Conservation (phyloP, 30 jellyfish, hydroid and myxozoan species). For the Cassiopea xamachana region DNA sequence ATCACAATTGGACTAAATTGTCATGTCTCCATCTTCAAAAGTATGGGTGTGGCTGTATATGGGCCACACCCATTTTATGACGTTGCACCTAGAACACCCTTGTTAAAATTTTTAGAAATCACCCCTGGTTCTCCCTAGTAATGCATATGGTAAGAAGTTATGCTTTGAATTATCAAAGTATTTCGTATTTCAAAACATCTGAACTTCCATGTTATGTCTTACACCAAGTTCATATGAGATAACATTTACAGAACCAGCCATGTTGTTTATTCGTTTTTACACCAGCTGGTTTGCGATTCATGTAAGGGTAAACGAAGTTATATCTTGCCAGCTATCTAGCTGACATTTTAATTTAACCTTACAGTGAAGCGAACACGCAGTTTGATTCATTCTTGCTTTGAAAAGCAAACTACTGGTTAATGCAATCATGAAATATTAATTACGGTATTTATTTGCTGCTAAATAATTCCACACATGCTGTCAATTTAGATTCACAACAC, state of each 20-base stretch:
- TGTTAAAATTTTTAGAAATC: too few relatives aligned
- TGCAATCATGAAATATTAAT: constrained; percentile 46
- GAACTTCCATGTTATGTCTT: too few relatives aligned
- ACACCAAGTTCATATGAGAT: not conserved
- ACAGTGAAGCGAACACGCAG: not conserved
- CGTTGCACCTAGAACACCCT: too few relatives aligned
- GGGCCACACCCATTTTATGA: too few relatives aligned
- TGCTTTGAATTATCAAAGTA: too few relatives aligned
- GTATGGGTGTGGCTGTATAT: too few relatives aligned
- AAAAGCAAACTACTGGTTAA: constrained; percentile 43
- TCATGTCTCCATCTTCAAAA: too few relatives aligned
- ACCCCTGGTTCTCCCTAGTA: too few relatives aligned
- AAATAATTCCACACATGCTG: not conserved
- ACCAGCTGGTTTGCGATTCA: not conserved
- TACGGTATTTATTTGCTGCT: not conserved
- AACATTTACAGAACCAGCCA: not conserved
- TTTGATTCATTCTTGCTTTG: not conserved
- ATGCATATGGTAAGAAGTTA: too few relatives aligned
- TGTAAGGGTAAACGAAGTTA: not conserved
- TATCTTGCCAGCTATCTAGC: not conserved
- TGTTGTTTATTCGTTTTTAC: not conserved
- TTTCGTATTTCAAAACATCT: too few relatives aligned
- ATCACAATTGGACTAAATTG: too few relatives aligned
- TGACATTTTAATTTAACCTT: not conserved
- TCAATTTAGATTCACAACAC: not conserved